These are phyloP conservation scores for Myodes glareolus DNA, from an alignment of 2,113 vertebrate genomes.

Conservation along the genomic window DNA sequence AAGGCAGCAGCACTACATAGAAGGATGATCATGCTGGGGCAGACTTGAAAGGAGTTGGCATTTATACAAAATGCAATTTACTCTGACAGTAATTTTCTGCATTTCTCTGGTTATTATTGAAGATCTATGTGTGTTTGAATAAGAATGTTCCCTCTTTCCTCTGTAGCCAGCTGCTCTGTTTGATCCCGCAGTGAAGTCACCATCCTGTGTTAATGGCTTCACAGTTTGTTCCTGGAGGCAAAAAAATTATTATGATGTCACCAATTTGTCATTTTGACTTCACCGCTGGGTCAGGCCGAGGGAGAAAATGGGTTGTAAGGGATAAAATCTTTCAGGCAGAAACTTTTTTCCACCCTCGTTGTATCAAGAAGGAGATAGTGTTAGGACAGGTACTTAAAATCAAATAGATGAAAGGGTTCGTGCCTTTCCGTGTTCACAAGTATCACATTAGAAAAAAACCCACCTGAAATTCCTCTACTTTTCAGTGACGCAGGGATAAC, in stretches of 20 bases:
- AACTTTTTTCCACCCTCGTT: slow-evolving; percentile 50
- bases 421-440: neutral
- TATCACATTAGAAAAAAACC: slow-evolving; percentile 47
- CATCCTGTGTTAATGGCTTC: slow-evolving; percentile 80
- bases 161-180: slow-evolving; percentile 73
- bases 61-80: slow-evolving; percentile 85
- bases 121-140: slow-evolving; percentile 80
- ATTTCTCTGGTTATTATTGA: slow-evolving; percentile 82
- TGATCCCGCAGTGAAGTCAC: slow-evolving; percentile 76
- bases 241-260: slow-evolving; percentile 80
- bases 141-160: slow-evolving; percentile 66
- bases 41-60: slow-evolving; percentile 81
- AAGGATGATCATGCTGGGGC: slow-evolving; percentile 74
- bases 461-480: slow-evolving; percentile 37
- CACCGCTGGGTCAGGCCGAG: slow-evolving; percentile 57
- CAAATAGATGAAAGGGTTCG: slow-evolving; percentile 27
- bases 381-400: slow-evolving; percentile 55
- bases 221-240: slow-evolving; percentile 75
- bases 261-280: slow-evolving; percentile 77
- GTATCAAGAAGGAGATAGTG: slow-evolving; percentile 37
- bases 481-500: slow-evolving; percentile 39
- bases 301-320: slow-evolving; percentile 61
- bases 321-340: slow-evolving; percentile 59
- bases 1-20: slow-evolving; percentile 82
- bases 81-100: slow-evolving; percentile 81